These are phyloP conservation scores for Ephialtes manifestator DNA, from an alignment of 2,888 invertebrate genomes.

Conservation along the genomic window DNA sequence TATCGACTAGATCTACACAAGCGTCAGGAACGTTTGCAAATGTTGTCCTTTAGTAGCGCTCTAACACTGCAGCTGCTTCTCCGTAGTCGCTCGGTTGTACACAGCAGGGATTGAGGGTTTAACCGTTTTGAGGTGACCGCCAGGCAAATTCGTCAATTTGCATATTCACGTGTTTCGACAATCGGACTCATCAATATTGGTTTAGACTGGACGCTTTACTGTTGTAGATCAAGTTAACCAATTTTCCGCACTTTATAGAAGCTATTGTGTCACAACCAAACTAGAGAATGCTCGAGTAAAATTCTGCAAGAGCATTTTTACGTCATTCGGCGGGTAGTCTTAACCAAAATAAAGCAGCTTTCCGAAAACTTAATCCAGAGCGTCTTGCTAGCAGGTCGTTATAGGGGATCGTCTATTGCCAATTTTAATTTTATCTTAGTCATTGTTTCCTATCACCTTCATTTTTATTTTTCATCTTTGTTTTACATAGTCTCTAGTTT, in stretches of 20 bases:
- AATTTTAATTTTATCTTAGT: no score
- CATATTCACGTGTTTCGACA: slow-evolving; percentile 53
- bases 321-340: no score
- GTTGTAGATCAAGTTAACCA: slow-evolving; percentile 50
- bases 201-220: background rate
- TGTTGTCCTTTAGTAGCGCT: slow-evolving; percentile 24
- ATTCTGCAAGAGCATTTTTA: no score
- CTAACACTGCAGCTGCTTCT: background rate
- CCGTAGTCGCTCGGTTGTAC: background rate
- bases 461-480: no score
- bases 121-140: slow-evolving; percentile 42
- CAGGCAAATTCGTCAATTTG: slow-evolving; percentile 60
- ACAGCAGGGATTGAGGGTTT: slow-evolving; percentile 1
- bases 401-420: no score
- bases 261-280: background rate
- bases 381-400: no score
- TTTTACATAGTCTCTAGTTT: no score
- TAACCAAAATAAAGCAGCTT: no score
- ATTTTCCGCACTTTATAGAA: slow-evolving; percentile 37
- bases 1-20: background rate
- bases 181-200: slow-evolving; percentile 43
- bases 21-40: slow-evolving; percentile 25
- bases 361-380: no score
- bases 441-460: no score
- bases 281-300: background rate